A percentile compares a stretch with the other conserved stretches of the same genome.
These are phyloP conservation scores for Callithrix jacchus DNA, from an alignment of 2,113 vertebrate species.

Conservation along the genomic window DNA sequence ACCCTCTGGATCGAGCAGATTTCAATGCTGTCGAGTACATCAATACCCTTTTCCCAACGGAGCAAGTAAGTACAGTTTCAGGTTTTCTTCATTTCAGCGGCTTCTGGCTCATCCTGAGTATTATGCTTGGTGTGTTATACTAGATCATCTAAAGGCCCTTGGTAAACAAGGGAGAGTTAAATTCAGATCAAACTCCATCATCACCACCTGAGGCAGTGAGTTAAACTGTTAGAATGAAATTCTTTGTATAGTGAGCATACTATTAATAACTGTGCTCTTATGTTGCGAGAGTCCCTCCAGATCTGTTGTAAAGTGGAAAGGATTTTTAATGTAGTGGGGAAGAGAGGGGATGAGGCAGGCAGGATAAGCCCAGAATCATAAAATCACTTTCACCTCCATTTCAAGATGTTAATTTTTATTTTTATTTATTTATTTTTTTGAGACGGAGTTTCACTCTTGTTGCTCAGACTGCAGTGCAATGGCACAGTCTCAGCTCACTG, in stretches of 20 bases:
- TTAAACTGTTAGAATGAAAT: background rate
- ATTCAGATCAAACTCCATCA: background rate
- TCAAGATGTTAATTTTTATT: background rate
- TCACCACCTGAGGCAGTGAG: background rate
- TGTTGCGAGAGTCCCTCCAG: background rate
- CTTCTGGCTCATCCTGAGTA: background rate
- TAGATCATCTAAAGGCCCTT: background rate
- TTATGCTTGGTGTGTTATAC: background rate
- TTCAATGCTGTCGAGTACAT: conserved; percentile 99
- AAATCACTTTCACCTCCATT: background rate
- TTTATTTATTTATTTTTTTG: background rate
- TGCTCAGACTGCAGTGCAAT: background rate
- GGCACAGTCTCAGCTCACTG: background rate
- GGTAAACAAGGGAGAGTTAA: conserved; percentile 38
- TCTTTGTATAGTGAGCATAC: background rate
- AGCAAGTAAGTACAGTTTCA: conserved; percentile 88
- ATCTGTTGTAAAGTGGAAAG: background rate
- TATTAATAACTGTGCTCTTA: background rate
- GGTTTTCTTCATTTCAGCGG: conserved; percentile 18
- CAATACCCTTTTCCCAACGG: conserved; percentile 97
- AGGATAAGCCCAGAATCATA: background rate
- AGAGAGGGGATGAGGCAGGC: background rate
- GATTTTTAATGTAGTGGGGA: background rate
- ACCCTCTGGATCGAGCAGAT: conserved; percentile 95
- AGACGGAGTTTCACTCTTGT: background rate